Percentiles rank a stretch among this genome's conserved stretches.
phyloP scores from a whole-genome alignment of 92 coral and sea anemone genomes.

The Epizoanthus illoricatus region DNA sequence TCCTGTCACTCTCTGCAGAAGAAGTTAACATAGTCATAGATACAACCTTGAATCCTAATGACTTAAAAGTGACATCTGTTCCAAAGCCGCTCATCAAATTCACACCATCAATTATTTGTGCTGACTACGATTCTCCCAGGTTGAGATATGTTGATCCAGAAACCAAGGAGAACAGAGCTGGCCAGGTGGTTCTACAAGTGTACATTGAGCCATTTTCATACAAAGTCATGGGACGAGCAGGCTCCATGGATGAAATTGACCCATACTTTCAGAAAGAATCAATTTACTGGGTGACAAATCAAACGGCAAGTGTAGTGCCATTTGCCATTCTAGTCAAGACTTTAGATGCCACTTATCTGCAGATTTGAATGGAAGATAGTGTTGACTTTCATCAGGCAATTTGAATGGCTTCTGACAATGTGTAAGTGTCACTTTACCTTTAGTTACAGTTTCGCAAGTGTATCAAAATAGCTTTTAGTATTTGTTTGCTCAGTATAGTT shows the following conservation, averaged over 20 bases:
- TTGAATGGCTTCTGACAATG: too few species aligned
- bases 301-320: constrained; percentile 74
- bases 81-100: constrained; percentile 85
- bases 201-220: constrained; percentile 93
- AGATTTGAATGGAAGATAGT: constrained; percentile 24
- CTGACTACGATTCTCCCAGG: constrained; percentile 83
- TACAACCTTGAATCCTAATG: constrained; percentile 54
- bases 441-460: too few species aligned
- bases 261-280: constrained; percentile 87
- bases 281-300: constrained; percentile 95
- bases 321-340: constrained; percentile 94
- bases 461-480: too few species aligned
- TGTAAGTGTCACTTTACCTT: too few species aligned
- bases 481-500: too few species aligned
- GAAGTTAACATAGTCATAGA: constrained; percentile 60
- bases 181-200: constrained; percentile 87
- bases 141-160: constrained; percentile 76
- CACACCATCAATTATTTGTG: constrained; percentile 97
- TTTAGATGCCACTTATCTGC: constrained; percentile 85
- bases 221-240: constrained; percentile 89
- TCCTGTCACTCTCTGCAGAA: constrained; percentile 72
- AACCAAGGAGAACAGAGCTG: constrained; percentile 71
- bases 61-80: constrained; percentile 46
- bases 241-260: constrained; percentile 91
- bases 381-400: not conserved